phyloP scores from a whole-genome alignment of 1,140 invertebrate genomes.

The Sarcophaga bullata region DNA sequence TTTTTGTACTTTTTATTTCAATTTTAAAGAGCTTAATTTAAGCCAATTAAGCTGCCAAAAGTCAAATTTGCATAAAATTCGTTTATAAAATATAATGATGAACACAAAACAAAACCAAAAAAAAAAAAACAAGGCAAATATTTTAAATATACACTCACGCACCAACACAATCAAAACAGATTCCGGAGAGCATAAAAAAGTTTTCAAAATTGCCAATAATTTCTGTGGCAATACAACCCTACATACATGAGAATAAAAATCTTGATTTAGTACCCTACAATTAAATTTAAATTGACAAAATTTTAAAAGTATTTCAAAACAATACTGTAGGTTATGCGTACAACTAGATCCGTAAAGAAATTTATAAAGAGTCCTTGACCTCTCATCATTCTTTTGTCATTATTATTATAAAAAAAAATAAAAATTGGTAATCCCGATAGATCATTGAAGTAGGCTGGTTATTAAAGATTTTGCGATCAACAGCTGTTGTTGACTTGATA shows the following conservation, averaged over 20 bases:
- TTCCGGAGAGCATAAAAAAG: neutral
- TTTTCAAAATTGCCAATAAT: conserved; percentile 9
- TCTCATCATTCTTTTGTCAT: too few species aligned
- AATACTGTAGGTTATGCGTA: too few species aligned
- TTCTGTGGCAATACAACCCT: neutral
- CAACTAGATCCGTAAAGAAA: too few species aligned
- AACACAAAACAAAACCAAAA: neutral
- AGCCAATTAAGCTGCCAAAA: conserved; percentile 41
- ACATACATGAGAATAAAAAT: neutral
- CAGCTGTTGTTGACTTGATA: too few species aligned
- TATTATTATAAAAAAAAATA: too few species aligned
- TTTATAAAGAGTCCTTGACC: too few species aligned
- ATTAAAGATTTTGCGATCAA: too few species aligned
- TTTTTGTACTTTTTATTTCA: neutral
- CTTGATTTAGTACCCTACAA: neutral
- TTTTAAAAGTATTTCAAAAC: too few species aligned
- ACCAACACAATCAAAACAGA: neutral
- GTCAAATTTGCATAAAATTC: conserved; percentile 35
- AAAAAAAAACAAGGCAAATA: neutral
- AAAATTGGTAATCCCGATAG: too few species aligned
- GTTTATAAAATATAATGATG: neutral
- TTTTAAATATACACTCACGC: conserved; percentile 9
- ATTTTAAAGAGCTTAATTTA: conserved; percentile 40
- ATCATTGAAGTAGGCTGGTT: too few species aligned
- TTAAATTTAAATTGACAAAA: too few species aligned